Evolutionary conservation across 1,140 invertebrate genomes (phyloP), one percentile per base, ranked within the genome.

Genomic region (Theocolax elegans): DNA sequence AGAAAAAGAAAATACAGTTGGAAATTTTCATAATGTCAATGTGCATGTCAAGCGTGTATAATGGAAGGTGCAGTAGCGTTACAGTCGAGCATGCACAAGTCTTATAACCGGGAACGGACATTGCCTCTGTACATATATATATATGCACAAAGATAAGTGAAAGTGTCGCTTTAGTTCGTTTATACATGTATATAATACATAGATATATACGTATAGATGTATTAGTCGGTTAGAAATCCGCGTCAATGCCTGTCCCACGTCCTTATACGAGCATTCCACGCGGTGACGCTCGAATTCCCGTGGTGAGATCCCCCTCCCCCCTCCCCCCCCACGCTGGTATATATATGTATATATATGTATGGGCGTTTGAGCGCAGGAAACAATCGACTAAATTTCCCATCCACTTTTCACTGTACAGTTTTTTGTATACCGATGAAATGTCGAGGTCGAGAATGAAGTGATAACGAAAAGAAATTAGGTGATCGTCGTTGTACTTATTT

Each of bases 221-320:
- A n/a, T n/a, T 21, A 19, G 17, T n/a, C n/a, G 38, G 12, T 66
- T 53, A 42, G 62, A 65, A 65, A 65, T 53, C 27, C 49, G n/a
- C 63, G 35, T 44, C 63, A 42, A 42, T 66, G 31, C 46, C 63
- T 65, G 8, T 35, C 31, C 10, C 31, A 6, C 31, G 10, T 64
- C 64, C 51, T 66, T 66, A 54, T 66, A 66, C 51, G 51, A 25
- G 23, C 54, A 67, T 67, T 59, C 53, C 51, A 35, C 21, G 27
- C 53, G 29, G 46, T 48, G 48, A 40, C 48, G 44, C 48, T 65
- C 48, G 40, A 67, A 58, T 67, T 58, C 25, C 31, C 1, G 4
- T 12, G 21, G 1, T 15, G 35, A 59, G 13, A 23, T 59, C 42
- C 19, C n/a, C 17, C 10, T 35, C 10, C 10, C 31, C 10, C 31